phyloP scores from a whole-genome alignment of 1,140 invertebrate species.

The Euura saliciscinereae region DNA sequence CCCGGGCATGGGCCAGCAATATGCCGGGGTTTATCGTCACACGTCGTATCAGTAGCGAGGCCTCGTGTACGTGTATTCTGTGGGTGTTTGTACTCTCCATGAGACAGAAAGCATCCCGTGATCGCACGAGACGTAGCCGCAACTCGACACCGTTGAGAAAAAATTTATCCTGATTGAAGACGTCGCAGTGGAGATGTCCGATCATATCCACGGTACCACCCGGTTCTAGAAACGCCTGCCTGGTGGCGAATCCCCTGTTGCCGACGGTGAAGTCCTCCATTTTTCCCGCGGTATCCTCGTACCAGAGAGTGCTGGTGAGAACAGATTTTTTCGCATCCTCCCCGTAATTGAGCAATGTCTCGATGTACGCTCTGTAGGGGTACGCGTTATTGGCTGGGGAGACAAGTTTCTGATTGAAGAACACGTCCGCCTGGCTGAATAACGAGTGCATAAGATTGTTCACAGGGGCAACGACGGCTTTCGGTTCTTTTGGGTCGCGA shows the following conservation, averaged over 20 bases:
- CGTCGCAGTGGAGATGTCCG: background rate
- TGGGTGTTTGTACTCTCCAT: slow-evolving; percentile 29
- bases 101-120: slow-evolving; percentile 42
- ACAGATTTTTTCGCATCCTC: slow-evolving; percentile 11
- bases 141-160: slow-evolving; percentile 40
- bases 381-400: slow-evolving; percentile 20
- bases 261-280: too few species aligned
- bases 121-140: slow-evolving; percentile 39
- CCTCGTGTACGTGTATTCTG: slow-evolving; percentile 35
- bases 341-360: slow-evolving; percentile 23
- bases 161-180: background rate
- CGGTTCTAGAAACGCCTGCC: too few species aligned
- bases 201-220: background rate
- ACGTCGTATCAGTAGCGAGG: slow-evolving; percentile 43
- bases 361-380: slow-evolving; percentile 8
- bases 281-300: background rate
- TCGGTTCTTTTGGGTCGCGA: too few species aligned
- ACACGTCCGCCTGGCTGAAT: slow-evolving; percentile 8
- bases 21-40: slow-evolving; percentile 44
- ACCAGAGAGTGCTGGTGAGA: slow-evolving; percentile 11
- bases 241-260: too few species aligned
- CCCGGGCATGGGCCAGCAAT: slow-evolving; percentile 44
- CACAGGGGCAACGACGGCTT: background rate
- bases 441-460: slow-evolving; percentile 25
- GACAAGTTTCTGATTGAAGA: slow-evolving; percentile 23